A percentile compares a stretch with the other conserved stretches of the same genome.
phyloP scores from a whole-genome alignment of 2,113 vertebrate genomes.

The Spea multiplicata region DNA sequence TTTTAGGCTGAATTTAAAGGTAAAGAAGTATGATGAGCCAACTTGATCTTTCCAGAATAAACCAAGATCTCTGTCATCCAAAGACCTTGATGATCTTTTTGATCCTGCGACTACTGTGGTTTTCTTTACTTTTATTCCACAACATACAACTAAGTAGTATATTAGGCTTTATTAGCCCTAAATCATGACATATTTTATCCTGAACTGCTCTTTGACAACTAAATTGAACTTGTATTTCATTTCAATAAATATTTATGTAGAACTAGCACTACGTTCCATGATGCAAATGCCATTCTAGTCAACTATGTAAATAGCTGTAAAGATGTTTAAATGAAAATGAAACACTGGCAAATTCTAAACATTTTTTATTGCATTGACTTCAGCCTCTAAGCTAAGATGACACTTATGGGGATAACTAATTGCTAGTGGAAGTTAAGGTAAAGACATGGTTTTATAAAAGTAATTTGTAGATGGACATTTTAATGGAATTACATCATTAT shows the following conservation, averaged over 20 bases:
- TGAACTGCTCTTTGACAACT: constrained; percentile 66
- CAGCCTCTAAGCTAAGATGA: constrained; percentile 44
- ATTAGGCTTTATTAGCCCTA: constrained; percentile 52
- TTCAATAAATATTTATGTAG: constrained; percentile 72
- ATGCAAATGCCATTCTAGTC: constrained; percentile 64
- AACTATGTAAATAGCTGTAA: constrained; percentile 67
- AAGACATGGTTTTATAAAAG: constrained; percentile 43
- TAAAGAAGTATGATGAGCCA: too few relatives aligned
- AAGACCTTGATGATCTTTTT: too few relatives aligned
- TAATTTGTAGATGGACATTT: constrained; percentile 27
- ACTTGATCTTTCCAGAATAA: too few relatives aligned
- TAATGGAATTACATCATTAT: constrained; percentile 23
- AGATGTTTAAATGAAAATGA: constrained; percentile 71
- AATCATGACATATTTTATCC: constrained; percentile 69
- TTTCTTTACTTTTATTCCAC: constrained; percentile 6
- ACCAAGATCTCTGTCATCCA: too few relatives aligned
- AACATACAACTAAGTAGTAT: constrained; percentile 22
- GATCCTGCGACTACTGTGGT: not conserved
- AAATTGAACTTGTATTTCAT: constrained; percentile 65
- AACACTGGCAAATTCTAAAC: constrained; percentile 64
- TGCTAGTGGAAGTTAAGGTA: constrained; percentile 53
- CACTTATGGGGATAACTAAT: constrained; percentile 51
- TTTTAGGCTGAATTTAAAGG: too few relatives aligned
- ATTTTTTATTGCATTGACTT: constrained; percentile 54
- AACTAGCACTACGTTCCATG: constrained; percentile 60